phyloP scores from a whole-genome alignment of 92 coral and sea anemone genomes.

The Blastomussa wellsi region DNA sequence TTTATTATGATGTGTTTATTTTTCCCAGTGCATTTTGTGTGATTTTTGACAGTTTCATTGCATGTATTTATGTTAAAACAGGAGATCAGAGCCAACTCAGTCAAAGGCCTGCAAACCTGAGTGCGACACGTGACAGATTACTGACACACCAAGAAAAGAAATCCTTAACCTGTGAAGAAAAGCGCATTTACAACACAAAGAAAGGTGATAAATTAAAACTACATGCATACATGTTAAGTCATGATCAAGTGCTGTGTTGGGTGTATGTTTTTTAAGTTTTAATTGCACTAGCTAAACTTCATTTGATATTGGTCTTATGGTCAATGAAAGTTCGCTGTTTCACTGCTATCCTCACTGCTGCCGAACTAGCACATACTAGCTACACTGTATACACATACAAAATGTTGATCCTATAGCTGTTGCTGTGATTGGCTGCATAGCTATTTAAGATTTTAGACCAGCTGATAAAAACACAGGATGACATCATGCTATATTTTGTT shows the following conservation, averaged over 20 bases:
- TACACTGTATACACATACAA: neutral
- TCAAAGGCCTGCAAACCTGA: too few species aligned
- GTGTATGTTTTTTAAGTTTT: neutral
- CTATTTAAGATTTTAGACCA: too few species aligned
- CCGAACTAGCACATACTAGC: neutral
- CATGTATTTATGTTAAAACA: slow-evolving; percentile 3
- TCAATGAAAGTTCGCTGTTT: slow-evolving; percentile 12
- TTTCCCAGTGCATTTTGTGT: slow-evolving; percentile 6
- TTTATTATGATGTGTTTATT: neutral
- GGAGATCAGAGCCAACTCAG: neutral
- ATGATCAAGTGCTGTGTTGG: neutral
- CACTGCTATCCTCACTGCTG: slow-evolving; percentile 13
- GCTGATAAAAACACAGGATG: too few species aligned
- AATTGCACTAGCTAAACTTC: neutral
- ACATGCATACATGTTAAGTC: neutral
- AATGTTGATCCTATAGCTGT: too few species aligned
- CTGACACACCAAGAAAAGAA: slow-evolving; percentile 24
- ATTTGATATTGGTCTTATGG: slow-evolving; percentile 3
- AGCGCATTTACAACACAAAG: slow-evolving; percentile 31
- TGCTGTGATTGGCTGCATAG: too few species aligned
- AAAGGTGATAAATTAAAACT: neutral
- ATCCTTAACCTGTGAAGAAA: slow-evolving; percentile 18
- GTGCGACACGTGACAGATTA: neutral
- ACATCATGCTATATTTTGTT: too few species aligned
- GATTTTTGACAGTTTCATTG: neutral